Base-by-base conservation (phyloP, 2,888 invertebrate species). In the Pachydiplax longipennis region DNA sequence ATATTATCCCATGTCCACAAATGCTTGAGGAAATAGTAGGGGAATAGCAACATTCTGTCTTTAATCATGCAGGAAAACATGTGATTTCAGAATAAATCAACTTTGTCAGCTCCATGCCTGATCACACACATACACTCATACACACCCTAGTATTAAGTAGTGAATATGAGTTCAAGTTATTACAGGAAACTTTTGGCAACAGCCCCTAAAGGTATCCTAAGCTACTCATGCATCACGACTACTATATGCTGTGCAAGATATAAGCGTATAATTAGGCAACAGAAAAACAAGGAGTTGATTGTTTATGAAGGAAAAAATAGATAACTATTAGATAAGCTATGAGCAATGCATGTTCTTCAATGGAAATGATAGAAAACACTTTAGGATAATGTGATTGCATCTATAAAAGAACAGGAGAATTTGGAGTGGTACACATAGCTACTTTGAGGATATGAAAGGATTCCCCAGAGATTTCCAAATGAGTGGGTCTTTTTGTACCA, bases 1-100 rank as follows among this genome's bases (percentile, higher is more conserved):
- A 87, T 87, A 61, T 61, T 87, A 87, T 87, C 87, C 87, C 87
- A 87, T 87, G 87, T 87, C 87, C 87, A 87, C 87, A 87, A 48
- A 87, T 87, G 87, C 87, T 37, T 87, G 61, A 87, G 58, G 31
- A 87, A 61, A 87, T 87, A 61, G 61, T 87, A 13, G 37, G 58
- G 87, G 61, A 18, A 61, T 13, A 58, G 37, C 87, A 61, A 87
- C 61, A 53, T 87, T 87, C 87, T 87, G 61, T 37, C n/a, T 22
- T 35, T 8, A 61, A 61, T n/a, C 87, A 87, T 87, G 87, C 87
- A 61, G 61, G 87, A 65, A 87, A 87, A 87, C 48, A 87, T 87
- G 53, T 83, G 61, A 65, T 87, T 5, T 35, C 10, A 83, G 12
- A 83, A 40, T 61, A 65, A 65, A 40, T 65, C 22, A 87, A 22